phyloP scores from a whole-genome alignment of 2,888 invertebrate genomes.

The Temnothorax ravouxi region DNA sequence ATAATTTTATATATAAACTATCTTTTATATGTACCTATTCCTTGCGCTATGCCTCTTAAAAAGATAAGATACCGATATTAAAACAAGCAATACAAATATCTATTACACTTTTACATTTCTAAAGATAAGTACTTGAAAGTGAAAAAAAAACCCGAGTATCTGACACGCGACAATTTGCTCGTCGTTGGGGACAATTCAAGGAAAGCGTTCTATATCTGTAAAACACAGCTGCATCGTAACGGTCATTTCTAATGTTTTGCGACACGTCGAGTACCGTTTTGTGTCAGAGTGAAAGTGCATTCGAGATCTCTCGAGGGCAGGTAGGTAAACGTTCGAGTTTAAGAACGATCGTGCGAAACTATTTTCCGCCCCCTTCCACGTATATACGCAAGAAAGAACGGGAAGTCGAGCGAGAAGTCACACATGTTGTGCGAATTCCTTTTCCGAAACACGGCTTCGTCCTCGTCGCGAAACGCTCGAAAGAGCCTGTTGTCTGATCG shows the following conservation, averaged over 20 bases:
- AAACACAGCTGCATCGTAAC: neutral
- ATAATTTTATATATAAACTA: neutral
- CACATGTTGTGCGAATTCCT: neutral
- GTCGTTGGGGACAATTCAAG: neutral
- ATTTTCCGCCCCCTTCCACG: neutral
- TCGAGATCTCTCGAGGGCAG: neutral
- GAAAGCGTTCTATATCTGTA: slow-evolving; percentile 6
- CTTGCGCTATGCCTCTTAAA: neutral
- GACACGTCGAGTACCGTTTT: too few relatives aligned
- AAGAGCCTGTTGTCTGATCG: neutral
- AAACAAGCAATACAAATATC: neutral
- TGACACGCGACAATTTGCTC: neutral
- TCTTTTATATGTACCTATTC: neutral
- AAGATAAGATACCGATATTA: neutral
- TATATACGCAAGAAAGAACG: too few relatives aligned
- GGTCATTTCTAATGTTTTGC: slow-evolving; percentile 12
- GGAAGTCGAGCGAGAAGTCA: neutral
- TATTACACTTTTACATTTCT: neutral
- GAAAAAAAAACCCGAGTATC: neutral
- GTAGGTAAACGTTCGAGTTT: neutral
- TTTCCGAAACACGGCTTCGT: neutral
- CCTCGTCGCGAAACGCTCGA: neutral
- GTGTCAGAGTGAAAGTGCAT: slow-evolving; percentile 29
- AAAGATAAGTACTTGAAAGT: neutral
- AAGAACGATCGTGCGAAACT: neutral